Percentiles rank a stretch among this genome's conserved stretches.
These are phyloP conservation scores for Hirudinaria manillensis DNA, from an alignment of 2,888 invertebrate species.

Conservation along the genomic window DNA sequence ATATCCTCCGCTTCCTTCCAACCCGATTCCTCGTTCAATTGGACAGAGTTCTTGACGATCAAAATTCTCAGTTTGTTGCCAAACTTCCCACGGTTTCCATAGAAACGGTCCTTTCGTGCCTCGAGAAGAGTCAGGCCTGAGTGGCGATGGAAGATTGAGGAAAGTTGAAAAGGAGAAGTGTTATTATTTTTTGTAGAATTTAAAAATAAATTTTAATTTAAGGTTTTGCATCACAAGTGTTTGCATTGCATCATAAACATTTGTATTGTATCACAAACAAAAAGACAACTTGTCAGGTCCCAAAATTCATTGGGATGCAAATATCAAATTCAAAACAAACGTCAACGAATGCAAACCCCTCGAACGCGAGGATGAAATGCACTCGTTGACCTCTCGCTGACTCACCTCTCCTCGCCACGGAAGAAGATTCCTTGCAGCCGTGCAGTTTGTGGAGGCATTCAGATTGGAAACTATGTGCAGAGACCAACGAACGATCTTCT, in stretches of 20 bases:
- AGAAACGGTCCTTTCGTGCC: background rate
- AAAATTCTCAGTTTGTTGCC: background rate
- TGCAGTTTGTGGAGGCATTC: constrained; percentile 9
- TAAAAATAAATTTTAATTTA: too few relatives aligned
- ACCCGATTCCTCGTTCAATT: background rate
- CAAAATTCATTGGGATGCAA: too few relatives aligned
- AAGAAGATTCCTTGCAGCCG: background rate
- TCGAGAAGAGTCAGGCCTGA: background rate
- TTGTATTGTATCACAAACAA: too few relatives aligned
- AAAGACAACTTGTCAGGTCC: too few relatives aligned
- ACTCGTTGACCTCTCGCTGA: background rate
- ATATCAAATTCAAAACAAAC: background rate
- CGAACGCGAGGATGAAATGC: background rate
- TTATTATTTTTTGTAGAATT: too few relatives aligned
- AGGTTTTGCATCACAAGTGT: too few relatives aligned
- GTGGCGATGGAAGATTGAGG: too few relatives aligned
- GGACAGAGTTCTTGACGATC: constrained; percentile 2
- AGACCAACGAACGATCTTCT: background rate
- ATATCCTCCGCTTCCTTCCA: background rate
- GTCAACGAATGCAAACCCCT: background rate
- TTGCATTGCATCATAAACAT: too few relatives aligned
- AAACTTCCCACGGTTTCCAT: background rate
- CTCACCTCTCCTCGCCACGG: background rate
- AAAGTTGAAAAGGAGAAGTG: too few relatives aligned
- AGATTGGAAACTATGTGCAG: background rate